Evolutionary conservation across 1,140 invertebrate species (phyloP).

Genomic region (Wiebesia pumilae): DNA sequence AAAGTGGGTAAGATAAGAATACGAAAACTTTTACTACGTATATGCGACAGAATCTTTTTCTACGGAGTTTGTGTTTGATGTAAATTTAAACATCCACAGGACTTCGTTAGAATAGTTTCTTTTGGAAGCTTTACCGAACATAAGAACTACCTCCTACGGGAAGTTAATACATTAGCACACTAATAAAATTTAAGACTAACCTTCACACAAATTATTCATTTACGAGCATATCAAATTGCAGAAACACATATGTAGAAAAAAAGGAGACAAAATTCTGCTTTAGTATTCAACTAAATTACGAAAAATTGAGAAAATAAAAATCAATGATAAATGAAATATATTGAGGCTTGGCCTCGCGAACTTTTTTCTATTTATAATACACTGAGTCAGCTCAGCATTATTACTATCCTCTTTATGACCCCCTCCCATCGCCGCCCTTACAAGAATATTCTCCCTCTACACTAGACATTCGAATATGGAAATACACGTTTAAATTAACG

Average conservation of each 20-base stretch:
- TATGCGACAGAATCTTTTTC: no score
- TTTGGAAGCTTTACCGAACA: no score
- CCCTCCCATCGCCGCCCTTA: neutral
- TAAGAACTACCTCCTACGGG: no score
- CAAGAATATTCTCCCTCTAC: neutral
- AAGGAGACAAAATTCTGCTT: no score
- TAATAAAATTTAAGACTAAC: neutral
- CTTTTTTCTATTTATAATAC: no score
- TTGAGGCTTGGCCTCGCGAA: no score
- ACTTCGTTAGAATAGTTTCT: neutral
- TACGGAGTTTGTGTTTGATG: neutral
- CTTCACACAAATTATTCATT: neutral
- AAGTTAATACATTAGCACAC: no score
- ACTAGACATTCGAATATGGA: neutral
- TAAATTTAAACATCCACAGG: neutral
- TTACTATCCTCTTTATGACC: neutral
- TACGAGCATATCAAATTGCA: no score
- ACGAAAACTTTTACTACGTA: neutral
- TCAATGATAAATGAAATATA: no score
- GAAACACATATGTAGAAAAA: no score
- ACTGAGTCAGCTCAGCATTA: neutral
- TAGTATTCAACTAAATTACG: no score
- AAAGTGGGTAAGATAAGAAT: neutral
- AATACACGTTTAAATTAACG: neutral
- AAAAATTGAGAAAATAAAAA: no score